These are phyloP conservation scores for Melinopterus prodromus DNA, from an alignment of 2,888 invertebrate species.

Conservation along the genomic window DNA sequence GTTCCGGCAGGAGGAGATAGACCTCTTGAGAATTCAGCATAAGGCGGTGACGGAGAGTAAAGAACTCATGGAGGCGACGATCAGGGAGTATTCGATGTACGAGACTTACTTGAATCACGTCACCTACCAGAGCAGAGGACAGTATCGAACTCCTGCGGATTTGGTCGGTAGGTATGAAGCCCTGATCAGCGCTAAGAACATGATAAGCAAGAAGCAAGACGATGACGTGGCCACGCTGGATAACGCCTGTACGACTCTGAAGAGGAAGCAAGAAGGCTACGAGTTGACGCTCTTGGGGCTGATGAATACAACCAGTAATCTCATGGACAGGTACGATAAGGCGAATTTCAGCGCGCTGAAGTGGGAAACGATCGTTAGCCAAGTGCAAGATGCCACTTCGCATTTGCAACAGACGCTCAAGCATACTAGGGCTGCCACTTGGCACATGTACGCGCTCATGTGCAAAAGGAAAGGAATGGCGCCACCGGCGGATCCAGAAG, in stretches of 20 bases:
- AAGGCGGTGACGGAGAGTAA: background rate
- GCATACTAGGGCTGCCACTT: background rate
- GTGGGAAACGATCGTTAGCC: constrained; percentile 14
- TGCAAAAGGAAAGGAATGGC: background rate
- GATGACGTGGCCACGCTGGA: background rate
- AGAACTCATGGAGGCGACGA: constrained; percentile 25
- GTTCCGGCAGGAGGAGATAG: background rate
- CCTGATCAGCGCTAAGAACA: background rate
- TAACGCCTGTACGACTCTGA: background rate
- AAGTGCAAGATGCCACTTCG: background rate
- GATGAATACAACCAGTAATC: background rate
- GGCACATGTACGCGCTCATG: constrained; percentile 8
- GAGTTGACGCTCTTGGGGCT: background rate
- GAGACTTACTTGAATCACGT: constrained; percentile 16
- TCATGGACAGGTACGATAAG: constrained; percentile 9
- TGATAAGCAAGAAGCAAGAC: constrained; percentile 12
- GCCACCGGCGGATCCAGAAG: background rate
- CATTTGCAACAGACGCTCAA: background rate
- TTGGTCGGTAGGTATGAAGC: constrained; percentile 23
- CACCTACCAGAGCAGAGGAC: background rate
- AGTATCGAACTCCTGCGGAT: background rate
- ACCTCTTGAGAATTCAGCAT: background rate
- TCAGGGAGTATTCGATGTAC: constrained; percentile 27
- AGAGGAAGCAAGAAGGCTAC: background rate
- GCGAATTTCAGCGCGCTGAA: background rate